phyloP scores from a whole-genome alignment of 2,113 vertebrate genomes.

The Scartelaos histophorus region DNA sequence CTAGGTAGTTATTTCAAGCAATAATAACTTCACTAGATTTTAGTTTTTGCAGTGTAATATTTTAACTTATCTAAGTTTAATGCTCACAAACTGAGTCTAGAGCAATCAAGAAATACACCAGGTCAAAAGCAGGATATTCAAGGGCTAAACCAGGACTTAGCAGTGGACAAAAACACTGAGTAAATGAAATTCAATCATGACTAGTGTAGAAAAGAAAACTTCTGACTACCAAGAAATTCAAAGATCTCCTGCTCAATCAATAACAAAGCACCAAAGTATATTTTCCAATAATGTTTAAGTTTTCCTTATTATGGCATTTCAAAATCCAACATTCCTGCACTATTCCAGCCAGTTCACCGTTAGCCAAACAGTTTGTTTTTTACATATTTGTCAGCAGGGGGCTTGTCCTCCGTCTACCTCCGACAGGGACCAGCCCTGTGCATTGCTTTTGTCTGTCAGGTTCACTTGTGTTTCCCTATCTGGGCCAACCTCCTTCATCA shows the following conservation, averaged over 20 bases:
- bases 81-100: background rate
- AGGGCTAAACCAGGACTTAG: background rate
- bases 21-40: too few species aligned
- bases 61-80: too few species aligned
- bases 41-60: too few species aligned
- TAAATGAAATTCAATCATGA: background rate
- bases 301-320: background rate
- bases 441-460: constrained; percentile 47
- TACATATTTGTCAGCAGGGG: constrained; percentile 4
- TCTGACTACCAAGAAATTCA: background rate
- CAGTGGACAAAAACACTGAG: background rate
- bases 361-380: background rate
- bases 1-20: too few species aligned
- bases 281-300: background rate
- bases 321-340: background rate
- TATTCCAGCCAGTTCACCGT: background rate
- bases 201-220: background rate
- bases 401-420: background rate
- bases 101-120: too few species aligned
- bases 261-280: background rate
- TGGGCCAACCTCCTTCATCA: constrained; percentile 67
- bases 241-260: background rate
- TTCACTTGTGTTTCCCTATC: constrained; percentile 53
- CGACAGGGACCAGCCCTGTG: constrained; percentile 14
- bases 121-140: too few species aligned